A percentile compares a stretch with the other conserved stretches of the same genome.
phyloP scores from a whole-genome alignment of 2,797 vertebrate species.

The Sebastes wilsoni region DNA sequence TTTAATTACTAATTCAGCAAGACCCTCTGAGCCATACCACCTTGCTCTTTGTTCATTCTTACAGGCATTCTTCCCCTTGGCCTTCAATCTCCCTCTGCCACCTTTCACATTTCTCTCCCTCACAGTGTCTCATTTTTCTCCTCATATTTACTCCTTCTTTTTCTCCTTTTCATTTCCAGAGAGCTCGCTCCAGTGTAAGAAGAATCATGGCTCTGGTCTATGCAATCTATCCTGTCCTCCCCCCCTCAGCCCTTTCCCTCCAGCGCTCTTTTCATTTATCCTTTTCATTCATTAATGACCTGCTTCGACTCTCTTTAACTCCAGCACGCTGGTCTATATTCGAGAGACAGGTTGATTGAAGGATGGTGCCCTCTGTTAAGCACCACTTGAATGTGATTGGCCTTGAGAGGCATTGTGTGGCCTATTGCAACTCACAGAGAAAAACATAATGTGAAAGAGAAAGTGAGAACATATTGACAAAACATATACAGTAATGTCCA shows the following conservation, averaged over 20 bases:
- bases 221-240: slow-evolving; percentile 2
- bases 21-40: slow-evolving; percentile 15
- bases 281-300: slow-evolving; percentile 29
- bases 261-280: slow-evolving; percentile 15
- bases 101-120: slow-evolving; percentile 5
- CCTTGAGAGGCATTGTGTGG: slow-evolving; percentile 29
- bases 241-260: slow-evolving; percentile 8
- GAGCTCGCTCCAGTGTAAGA: slow-evolving; percentile 1
- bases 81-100: slow-evolving; percentile 11
- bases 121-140: slow-evolving; percentile 27
- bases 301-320: slow-evolving; percentile 19
- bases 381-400: slow-evolving; percentile 47
- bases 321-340: not conserved
- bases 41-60: slow-evolving; percentile 36
- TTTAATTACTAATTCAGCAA: slow-evolving; percentile 34
- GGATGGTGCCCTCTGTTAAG: slow-evolving; percentile 45
- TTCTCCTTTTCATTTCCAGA: slow-evolving; percentile 31
- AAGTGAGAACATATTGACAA: not conserved
- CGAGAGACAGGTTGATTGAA: slow-evolving; percentile 46
- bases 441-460: not conserved
- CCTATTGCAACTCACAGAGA: not conserved
- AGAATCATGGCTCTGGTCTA: slow-evolving; percentile 8
- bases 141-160: slow-evolving; percentile 20
- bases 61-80: slow-evolving; percentile 23
- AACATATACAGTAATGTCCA: not conserved